Conservation (phyloP, 2,113 vertebrate genomes). For the Phrynocephalus versicolor region DNA sequence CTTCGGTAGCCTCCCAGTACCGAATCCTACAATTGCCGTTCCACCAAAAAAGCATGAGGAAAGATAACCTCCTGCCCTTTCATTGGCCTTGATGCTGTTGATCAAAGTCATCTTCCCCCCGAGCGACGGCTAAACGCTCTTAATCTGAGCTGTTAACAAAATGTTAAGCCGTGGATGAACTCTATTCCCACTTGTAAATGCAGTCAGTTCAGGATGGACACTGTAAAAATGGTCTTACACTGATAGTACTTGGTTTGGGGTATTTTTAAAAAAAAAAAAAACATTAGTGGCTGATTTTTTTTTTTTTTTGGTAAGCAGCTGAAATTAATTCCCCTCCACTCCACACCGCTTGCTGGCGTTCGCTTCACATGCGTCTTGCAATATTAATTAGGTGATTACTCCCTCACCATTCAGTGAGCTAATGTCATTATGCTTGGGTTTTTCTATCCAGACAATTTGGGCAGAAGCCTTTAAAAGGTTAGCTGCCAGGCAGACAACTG, state of each 20-base stretch:
- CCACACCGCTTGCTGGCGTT: not conserved
- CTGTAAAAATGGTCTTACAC: not conserved
- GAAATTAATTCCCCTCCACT: not conserved
- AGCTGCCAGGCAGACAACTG: not conserved
- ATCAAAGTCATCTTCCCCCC: not conserved
- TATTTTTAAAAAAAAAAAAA: no score
- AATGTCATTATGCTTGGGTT: not conserved
- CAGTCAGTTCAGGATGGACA: not conserved
- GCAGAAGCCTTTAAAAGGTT: not conserved
- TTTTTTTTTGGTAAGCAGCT: no score
- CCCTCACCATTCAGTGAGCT: not conserved
- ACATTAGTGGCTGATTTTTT: no score
- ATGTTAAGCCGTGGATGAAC: not conserved
- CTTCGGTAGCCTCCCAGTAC: no score
- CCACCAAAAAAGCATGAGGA: no score
- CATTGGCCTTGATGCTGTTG: not conserved
- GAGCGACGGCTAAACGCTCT: not conserved
- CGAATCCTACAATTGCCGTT: no score
- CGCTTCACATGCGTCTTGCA: not conserved
- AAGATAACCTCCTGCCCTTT: no score
- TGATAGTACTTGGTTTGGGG: not conserved
- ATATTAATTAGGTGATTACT: not conserved
- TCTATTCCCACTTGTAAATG: not conserved
- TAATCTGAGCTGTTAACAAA: not conserved
- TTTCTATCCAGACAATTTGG: not conserved